Conservation (phyloP, 2,888 invertebrate species). For the Chalcosyrphus nemorum region DNA sequence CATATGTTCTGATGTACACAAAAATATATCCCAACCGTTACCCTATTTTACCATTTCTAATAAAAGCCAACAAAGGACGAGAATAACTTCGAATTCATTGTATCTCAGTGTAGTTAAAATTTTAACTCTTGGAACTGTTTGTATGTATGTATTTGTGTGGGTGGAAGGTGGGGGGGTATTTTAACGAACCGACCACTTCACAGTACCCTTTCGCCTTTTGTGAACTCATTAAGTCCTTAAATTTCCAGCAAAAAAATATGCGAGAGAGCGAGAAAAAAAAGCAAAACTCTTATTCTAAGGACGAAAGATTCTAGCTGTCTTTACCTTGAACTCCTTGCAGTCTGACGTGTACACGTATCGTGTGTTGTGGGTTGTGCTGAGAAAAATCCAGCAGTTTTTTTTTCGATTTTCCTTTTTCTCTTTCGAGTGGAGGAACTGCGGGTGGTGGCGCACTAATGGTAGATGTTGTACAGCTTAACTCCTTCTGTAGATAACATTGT, state of each 20-base stretch:
- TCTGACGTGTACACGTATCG: conserved; percentile 42
- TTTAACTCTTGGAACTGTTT: neutral
- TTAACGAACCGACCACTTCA: neutral
- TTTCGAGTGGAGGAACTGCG: conserved; percentile 14
- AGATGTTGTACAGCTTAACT: conserved; percentile 32
- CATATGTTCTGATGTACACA: conserved; percentile 59
- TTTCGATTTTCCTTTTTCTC: neutral
- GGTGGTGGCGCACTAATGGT: conserved; percentile 17
- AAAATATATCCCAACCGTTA: conserved; percentile 2
- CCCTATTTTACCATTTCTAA: conserved; percentile 7
- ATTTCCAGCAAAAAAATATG: conserved; percentile 45
- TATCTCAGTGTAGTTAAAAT: conserved; percentile 25
- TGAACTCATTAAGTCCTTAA: conserved; percentile 55
- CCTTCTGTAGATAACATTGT: conserved; percentile 30
- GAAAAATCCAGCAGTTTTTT: neutral
- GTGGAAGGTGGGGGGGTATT: neutral
- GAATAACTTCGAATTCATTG: conserved; percentile 58
- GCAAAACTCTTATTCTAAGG: neutral
- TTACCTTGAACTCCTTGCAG: conserved; percentile 70
- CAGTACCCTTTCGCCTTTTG: neutral
- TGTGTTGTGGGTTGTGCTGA: neutral
- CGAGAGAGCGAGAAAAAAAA: neutral
- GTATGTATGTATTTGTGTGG: neutral
- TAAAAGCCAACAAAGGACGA: conserved; percentile 61
- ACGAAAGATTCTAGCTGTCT: conserved; percentile 28